Evolutionary conservation across 2,113 vertebrate species (phyloP), one percentile per base, ranked within the genome.

Genomic region (Camelus bactrianus): DNA sequence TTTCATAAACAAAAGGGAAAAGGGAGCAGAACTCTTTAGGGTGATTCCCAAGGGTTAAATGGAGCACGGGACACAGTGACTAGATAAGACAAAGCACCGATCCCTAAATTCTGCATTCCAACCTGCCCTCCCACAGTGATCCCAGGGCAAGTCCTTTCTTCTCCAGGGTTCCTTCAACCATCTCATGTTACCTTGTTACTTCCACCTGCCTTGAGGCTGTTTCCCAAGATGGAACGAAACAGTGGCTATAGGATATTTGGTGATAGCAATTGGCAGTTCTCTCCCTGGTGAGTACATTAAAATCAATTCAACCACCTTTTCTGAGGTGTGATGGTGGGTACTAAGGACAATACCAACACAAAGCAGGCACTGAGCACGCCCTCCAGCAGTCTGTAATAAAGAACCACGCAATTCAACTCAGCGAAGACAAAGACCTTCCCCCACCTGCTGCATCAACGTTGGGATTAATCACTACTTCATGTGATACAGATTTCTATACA

Each of bases 1-100:
- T n/a, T 95, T 30, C n/a, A 32, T 83, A 82, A 87, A 76, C 35
- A 30, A 70, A 73, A 67, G 9, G 81, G 30, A 87, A 30, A 95
- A 69, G 8, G 17, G 50, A 72, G n/a, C 9, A 42, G 46, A 54
- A 67, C 15, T 26, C 54, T 87, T 82, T 46, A 70, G 38, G 26
- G 60, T 32, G 50, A 26, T 38, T 38, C 72, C 52, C 52, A n/a
- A 77, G 22, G 7, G 10, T n/a, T 70, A 50, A 85, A 35, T n/a
- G 22, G 77, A 82, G 12, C 48, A 65, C 65, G 22, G 48, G 32
- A 82, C 32, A 16, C 8, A 13, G 30, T 65, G 46, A 72, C 24
- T 26, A 19, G 9, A 1, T 75, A 20, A 62, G 38, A 60, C 69
- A 35, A 67, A 79, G 76, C 24, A 56, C 50, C 24, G 76, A 54